phyloP scores from a whole-genome alignment of 2,797 vertebrate species.

The Scarus forsteni region DNA sequence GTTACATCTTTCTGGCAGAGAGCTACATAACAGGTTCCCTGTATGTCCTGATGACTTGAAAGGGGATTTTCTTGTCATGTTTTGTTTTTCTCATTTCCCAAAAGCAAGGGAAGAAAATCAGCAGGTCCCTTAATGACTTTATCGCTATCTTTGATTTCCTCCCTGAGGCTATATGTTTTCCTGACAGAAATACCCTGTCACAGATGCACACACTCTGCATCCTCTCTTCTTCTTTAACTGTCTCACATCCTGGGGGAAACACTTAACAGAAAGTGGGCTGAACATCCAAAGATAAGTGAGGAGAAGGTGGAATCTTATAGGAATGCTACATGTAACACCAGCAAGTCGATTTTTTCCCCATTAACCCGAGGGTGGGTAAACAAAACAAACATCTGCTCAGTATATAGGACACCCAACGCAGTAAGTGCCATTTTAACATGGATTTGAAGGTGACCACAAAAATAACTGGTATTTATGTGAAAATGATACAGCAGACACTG shows the following conservation, averaged over 20 bases:
- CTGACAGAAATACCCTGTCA: constrained; percentile 54
- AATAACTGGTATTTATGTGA: constrained; percentile 3
- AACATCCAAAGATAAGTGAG: constrained; percentile 39
- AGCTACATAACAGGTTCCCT: neutral
- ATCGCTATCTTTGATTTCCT: constrained; percentile 58
- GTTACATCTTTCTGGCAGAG: neutral
- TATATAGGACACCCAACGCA: neutral
- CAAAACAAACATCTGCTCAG: constrained; percentile 2
- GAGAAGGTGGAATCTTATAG: constrained; percentile 26
- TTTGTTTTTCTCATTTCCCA: constrained; percentile 48
- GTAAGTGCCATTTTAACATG: neutral
- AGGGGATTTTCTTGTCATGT: constrained; percentile 33
- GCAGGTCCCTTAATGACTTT: constrained; percentile 55
- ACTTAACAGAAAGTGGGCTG: constrained; percentile 52
- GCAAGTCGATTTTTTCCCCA: constrained; percentile 22
- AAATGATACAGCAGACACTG: constrained; percentile 3
- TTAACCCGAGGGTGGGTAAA: constrained; percentile 6
- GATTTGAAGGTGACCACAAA: constrained; percentile 7
- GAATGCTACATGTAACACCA: constrained; percentile 30
- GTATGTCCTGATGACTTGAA: constrained; percentile 34
- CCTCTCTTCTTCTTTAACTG: constrained; percentile 51
- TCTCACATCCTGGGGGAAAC: constrained; percentile 44
- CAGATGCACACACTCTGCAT: constrained; percentile 39
- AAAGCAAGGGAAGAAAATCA: constrained; percentile 38
- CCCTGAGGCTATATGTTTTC: constrained; percentile 49